phyloP scores from a whole-genome alignment of 2,797 vertebrate genomes.

The Epinephelus awoara region DNA sequence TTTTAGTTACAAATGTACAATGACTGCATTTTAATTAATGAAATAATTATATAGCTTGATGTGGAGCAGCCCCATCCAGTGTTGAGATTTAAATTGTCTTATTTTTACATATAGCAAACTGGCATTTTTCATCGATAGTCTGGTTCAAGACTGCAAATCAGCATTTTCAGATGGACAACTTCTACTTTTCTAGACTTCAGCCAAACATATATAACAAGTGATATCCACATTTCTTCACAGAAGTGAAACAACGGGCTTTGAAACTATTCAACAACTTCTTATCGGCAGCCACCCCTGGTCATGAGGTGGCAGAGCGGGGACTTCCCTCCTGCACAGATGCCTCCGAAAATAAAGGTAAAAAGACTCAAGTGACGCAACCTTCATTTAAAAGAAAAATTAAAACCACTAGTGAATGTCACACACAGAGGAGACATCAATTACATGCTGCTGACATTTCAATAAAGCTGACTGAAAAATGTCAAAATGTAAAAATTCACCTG shows the following conservation, averaged over 20 bases:
- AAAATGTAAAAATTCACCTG: not conserved
- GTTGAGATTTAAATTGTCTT: constrained; percentile 2
- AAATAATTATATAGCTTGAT: constrained; percentile 8
- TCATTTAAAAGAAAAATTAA: constrained; percentile 45
- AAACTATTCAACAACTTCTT: constrained; percentile 22
- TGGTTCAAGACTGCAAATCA: constrained; percentile 18
- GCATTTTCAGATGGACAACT: constrained; percentile 1
- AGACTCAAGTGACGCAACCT: constrained; percentile 27
- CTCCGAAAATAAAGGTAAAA: constrained; percentile 28
- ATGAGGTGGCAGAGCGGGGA: not conserved
- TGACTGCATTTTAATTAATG: not conserved
- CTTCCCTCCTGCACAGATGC: constrained; percentile 31
- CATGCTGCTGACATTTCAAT: constrained; percentile 29
- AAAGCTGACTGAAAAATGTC: not conserved
- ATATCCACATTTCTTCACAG: constrained; percentile 5
- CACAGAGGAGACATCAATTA: constrained; percentile 28
- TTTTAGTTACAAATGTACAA: constrained; percentile 18
- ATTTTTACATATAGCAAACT: constrained; percentile 10
- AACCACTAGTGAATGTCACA: constrained; percentile 23
- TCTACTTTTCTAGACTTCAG: constrained; percentile 1
- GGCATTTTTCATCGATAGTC: constrained; percentile 10
- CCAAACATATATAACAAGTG: constrained; percentile 1
- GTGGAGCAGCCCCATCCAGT: not conserved
- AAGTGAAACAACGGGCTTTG: constrained; percentile 10
- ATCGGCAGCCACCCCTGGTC: constrained; percentile 25